Base-by-base conservation (phyloP, 2,888 invertebrate species). In the Nyleta sp. region DNA sequence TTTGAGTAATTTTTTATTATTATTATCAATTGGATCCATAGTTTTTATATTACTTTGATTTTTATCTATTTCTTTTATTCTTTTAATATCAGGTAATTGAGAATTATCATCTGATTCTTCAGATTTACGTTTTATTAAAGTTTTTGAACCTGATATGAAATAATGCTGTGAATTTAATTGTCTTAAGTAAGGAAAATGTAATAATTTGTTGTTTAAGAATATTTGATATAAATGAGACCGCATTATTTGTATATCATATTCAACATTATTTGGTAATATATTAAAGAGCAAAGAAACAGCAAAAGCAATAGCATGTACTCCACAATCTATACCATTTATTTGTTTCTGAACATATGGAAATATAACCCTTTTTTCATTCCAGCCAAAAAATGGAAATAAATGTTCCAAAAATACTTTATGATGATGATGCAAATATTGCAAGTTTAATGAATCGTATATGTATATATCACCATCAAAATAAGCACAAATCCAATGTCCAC, bases 291-390 rank as follows among this genome's bases (percentile, higher is more conserved):
- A 46, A 13, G 59, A 44, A 2, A 46, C 28, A 4, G 31, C 44
- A 59, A 44, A 59, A 3, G 44, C 5, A 31, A 24, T 42, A 8
- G 59, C 59, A 44, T 10, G 44, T 3, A 59, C 59, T 17, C 59
- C 59, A 46, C 59, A 59, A 18, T 59, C 59, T 2, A 44, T 11
- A 10, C 31, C 44, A 17, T 59, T 59, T 1, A 2, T 4, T 8
- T 59, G 44, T 33, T 44, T 59, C 18, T 59, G 59, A 20, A 59
- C 59, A 1, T 1, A 11, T 10, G 59, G 59, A 40, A 44, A 59
- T 18, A 15, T 13, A 18, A 59, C 11, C 7, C 1, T 1, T 1
- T 35, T 40, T 22, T 38, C 8, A 33, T 35, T 13, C 20, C 20
- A 24, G 13, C 7, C n/a, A n/a, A n/a, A n/a, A n/a, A n/a, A n/a